Conservation (phyloP, 2,797 vertebrate genomes). For the Neosilurus mollespiculum region DNA sequence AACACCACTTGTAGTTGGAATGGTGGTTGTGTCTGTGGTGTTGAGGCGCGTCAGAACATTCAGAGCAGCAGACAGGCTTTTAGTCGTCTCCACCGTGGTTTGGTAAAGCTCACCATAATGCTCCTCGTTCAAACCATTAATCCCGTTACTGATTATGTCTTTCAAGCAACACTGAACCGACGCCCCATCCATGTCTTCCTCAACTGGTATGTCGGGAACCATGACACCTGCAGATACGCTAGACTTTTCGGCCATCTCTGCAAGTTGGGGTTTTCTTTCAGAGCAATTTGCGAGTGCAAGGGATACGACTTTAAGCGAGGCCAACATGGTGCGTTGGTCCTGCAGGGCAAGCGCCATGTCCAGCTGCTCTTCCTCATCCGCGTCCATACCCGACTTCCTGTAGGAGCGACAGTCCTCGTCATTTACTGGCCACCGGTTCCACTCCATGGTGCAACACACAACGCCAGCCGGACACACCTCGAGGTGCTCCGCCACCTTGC, state of each 20-base stretch:
- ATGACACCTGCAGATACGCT: neutral
- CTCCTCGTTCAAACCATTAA: constrained; percentile 85
- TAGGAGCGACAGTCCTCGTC: constrained; percentile 92
- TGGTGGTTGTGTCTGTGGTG: constrained; percentile 32
- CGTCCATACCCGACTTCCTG: constrained; percentile 88
- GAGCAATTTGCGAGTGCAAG: constrained; percentile 80
- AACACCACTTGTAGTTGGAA: constrained; percentile 47
- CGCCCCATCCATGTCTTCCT: constrained; percentile 47
- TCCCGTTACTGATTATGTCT: constrained; percentile 79
- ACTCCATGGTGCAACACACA: constrained; percentile 99
- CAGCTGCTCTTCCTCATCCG: constrained; percentile 91
- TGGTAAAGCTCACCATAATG: constrained; percentile 89
- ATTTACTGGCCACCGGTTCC: constrained; percentile 97
- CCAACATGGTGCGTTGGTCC: constrained; percentile 91
- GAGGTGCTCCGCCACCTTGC: constrained; percentile 91
- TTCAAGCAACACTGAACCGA: constrained; percentile 70
- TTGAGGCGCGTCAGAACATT: constrained; percentile 84
- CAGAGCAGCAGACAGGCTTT: constrained; percentile 89
- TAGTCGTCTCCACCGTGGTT: constrained; percentile 92
- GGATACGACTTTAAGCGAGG: constrained; percentile 92
- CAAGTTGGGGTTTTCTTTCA: constrained; percentile 20
- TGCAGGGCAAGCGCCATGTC: constrained; percentile 97
- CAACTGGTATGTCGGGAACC: neutral
- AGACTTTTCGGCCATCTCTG: constrained; percentile 14
- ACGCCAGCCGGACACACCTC: constrained; percentile 95